Conservation (phyloP, 2,888 invertebrate species). For the Chrysina gloriosa region DNA sequence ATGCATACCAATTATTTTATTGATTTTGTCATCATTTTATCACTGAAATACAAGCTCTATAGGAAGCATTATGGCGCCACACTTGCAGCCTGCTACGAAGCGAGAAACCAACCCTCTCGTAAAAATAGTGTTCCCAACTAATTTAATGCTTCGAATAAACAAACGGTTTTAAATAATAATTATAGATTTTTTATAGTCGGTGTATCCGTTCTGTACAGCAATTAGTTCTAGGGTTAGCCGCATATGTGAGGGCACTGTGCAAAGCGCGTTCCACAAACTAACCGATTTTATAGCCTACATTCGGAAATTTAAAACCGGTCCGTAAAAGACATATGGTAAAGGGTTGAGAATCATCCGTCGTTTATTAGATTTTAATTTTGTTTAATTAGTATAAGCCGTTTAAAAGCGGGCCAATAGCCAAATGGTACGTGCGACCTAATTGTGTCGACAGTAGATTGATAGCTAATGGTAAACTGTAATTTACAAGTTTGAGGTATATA, state of each 20-base stretch:
- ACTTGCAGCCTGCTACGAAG: constrained; percentile 25
- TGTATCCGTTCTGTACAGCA: constrained; percentile 41
- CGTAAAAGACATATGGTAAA: constrained; percentile 49
- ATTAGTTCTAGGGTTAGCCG: constrained; percentile 54
- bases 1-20: constrained; percentile 3
- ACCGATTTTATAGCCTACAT: constrained; percentile 50
- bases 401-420: constrained; percentile 11
- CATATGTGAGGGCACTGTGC: constrained; percentile 44
- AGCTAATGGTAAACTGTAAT: constrained; percentile 13
- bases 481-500: background rate
- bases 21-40: constrained; percentile 3
- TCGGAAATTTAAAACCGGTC: constrained; percentile 49
- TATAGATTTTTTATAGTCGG: constrained; percentile 41
- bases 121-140: constrained; percentile 35
- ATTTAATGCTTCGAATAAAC: constrained; percentile 39
- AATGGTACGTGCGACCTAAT: constrained; percentile 32
- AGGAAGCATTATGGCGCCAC: constrained; percentile 18
- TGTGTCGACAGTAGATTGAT: constrained; percentile 17
- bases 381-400: constrained; percentile 30
- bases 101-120: constrained; percentile 14
- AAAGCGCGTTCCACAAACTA: constrained; percentile 47
- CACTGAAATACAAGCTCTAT: background rate
- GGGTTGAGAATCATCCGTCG: constrained; percentile 51
- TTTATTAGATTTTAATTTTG: constrained; percentile 50
- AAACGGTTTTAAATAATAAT: constrained; percentile 43